These are phyloP conservation scores for Terebella lapidaria DNA, from an alignment of 2,888 invertebrate genomes.

Conservation along the genomic window DNA sequence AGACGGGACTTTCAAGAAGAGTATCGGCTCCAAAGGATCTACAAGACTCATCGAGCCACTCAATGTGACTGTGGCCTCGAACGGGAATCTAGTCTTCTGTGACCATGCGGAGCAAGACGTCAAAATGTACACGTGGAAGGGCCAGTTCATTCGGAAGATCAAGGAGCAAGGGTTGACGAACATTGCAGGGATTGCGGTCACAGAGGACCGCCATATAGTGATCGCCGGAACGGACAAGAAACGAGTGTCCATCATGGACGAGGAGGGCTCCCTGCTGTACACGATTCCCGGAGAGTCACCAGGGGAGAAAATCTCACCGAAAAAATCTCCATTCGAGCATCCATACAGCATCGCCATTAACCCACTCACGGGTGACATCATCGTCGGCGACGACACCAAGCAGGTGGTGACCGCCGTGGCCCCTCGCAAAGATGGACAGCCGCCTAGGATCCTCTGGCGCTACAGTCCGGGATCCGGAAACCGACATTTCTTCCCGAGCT, in stretches of 20 bases:
- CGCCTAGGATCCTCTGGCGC: conserved; percentile 16
- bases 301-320: neutral
- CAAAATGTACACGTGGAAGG: conserved; percentile 16
- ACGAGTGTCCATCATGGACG: conserved; percentile 14
- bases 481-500: conserved; percentile 22
- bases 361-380: conserved; percentile 19
- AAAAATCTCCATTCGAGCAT: conserved; percentile 15
- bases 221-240: conserved; percentile 20
- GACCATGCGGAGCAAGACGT: conserved; percentile 21
- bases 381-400: conserved; percentile 22
- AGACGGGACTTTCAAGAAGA: conserved; percentile 14
- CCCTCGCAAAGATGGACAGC: neutral
- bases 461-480: conserved; percentile 13
- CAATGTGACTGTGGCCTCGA: conserved; percentile 11
- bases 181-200: conserved; percentile 21
- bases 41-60: conserved; percentile 14
- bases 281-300: conserved; percentile 6
- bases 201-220: conserved; percentile 9
- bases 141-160: conserved; percentile 14
- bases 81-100: conserved; percentile 17
- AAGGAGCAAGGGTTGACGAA: conserved; percentile 12
- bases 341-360: conserved; percentile 24
- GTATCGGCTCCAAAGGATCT: conserved; percentile 12
- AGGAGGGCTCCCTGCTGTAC: conserved; percentile 9
- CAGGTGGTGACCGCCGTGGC: conserved; percentile 16